Evolutionary conservation across 2,113 vertebrate species (phyloP), one percentile per base, ranked within the genome.

Genomic region (Epinephelus lanceolatus): DNA sequence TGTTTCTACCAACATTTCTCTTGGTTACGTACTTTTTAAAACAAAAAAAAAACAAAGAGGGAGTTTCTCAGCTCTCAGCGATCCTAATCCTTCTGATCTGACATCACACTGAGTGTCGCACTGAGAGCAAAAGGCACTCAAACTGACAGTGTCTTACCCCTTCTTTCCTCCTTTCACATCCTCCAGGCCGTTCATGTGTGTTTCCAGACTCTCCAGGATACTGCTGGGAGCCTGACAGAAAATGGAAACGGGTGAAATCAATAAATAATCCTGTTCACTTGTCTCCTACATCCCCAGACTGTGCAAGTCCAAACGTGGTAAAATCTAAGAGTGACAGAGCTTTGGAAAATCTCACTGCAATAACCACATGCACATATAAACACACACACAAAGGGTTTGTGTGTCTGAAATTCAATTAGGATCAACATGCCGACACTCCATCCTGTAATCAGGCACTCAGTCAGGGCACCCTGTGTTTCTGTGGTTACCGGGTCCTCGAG

Each of bases 171-270:
- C 94, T 96, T 96, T 96, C 73, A 87, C 69, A 19, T 95, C 97
- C 94, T 99, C 98, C 94, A 99, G 94, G 47, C 96, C 97, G 77
- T 99, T 99, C 96, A 99, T 96, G 95, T 99, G 98, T 75, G 98
- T 98, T 93, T 99, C 98, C 91, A 99, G 96, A 79, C 97, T 98
- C 94, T 99, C 98, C 96, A 99, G 96, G 91, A 99, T 97, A 94
- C 98, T 99, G 96, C 96, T 99, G 87, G 98, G 98, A 94, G 98
- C 98, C 98, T 99, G 76, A 77, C 19, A 55, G 30, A 61, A 80
- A 45, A 49, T 57, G 15, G 15, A 33, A 81, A 70, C 11, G 18
- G 7, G 5, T 45, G 53, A 10, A n/a, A n/a, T 53, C 6, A 83
- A 71, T 51, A 27, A 74, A 76, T 42, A 49, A 30, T 49, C 27